Evolutionary conservation across 2,888 invertebrate species (phyloP).

Genomic region (Drosophila incognita): DNA sequence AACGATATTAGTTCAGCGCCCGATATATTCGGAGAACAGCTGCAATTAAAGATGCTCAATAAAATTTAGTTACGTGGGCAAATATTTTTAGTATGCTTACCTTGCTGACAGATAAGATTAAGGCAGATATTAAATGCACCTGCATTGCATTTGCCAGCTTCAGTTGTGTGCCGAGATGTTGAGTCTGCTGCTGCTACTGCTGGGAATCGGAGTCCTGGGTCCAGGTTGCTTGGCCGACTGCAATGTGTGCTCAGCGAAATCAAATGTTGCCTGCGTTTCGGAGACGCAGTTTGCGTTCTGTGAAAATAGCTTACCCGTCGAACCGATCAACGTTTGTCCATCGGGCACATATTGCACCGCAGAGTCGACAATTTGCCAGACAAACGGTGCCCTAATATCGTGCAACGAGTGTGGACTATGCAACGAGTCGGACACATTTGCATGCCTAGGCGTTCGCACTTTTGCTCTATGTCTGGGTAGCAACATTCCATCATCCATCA

Average conservation of each 20-base stretch:
- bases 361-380: slow-evolving; percentile 34
- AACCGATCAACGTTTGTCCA: slow-evolving; percentile 46
- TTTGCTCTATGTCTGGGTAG: slow-evolving; percentile 64
- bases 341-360: slow-evolving; percentile 43
- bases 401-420: slow-evolving; percentile 46
- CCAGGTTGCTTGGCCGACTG: slow-evolving; percentile 38
- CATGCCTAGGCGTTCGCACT: slow-evolving; percentile 51
- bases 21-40: background rate
- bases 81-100: background rate
- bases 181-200: slow-evolving; percentile 29
- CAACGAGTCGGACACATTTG: slow-evolving; percentile 40
- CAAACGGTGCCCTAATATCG: background rate
- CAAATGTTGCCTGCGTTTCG: slow-evolving; percentile 50
- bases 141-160: background rate
- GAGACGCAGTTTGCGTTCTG: slow-evolving; percentile 50
- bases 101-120: slow-evolving; percentile 43
- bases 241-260: slow-evolving; percentile 35
- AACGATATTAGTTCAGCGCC: background rate
- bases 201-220: slow-evolving; percentile 32
- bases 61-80: background rate
- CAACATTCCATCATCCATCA: slow-evolving; percentile 1
- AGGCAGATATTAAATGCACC: slow-evolving; percentile 4
- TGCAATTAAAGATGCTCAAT: background rate
- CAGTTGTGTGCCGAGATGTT: slow-evolving; percentile 50
- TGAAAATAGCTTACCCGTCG: slow-evolving; percentile 7